Base-by-base conservation (phyloP, 2,888 invertebrate species). In the Noctua janthina region DNA sequence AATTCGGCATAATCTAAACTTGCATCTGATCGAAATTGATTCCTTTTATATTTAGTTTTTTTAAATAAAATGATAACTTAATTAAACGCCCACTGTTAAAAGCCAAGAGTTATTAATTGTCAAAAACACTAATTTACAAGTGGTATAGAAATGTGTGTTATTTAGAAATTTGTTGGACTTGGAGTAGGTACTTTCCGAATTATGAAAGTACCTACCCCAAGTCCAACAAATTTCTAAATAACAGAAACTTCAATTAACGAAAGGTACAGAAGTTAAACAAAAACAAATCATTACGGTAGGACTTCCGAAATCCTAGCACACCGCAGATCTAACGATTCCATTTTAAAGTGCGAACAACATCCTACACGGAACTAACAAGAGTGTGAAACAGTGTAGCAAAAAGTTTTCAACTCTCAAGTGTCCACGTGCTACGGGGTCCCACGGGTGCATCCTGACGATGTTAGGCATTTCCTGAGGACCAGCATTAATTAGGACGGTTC, bases 361-460 rank as follows among this genome's bases (percentile, higher is more conserved):
- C 87, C 90, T 86, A 89, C 86, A 89, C 76, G 78, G 82, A 79
- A 81, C 56, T 83, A 8, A 87, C 88, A 87, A 76, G 89, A 94
- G 94, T 94, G 95, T 94, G 93, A 95, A 94, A 92, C 91, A 90
- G 89, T 93, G 93, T 93, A 83, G 83, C 91, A 94, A 94, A 93
- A 94, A 94, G 88, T 93, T 92, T 81, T 8, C 46, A n/a, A 68
- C 46, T 68, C n/a, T 88, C 87, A 81, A 90, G 91, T 92, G 91
- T 92, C 94, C 95, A 95, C 95, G 95, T 93, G 95, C 94, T 90
- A 70, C 80, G 72, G 89, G 94, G 92, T 95, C 96, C 93, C 96
- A 94, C 95, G 96, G 94, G 96, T 95, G 93, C 88, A 39, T 54
- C 29, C 78, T 78, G 43, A 39, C 92, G 67, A 75, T 59, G 92